These are phyloP conservation scores for Catharus bicknelli DNA, from an alignment of 2,113 vertebrate genomes.

Conservation along the genomic window DNA sequence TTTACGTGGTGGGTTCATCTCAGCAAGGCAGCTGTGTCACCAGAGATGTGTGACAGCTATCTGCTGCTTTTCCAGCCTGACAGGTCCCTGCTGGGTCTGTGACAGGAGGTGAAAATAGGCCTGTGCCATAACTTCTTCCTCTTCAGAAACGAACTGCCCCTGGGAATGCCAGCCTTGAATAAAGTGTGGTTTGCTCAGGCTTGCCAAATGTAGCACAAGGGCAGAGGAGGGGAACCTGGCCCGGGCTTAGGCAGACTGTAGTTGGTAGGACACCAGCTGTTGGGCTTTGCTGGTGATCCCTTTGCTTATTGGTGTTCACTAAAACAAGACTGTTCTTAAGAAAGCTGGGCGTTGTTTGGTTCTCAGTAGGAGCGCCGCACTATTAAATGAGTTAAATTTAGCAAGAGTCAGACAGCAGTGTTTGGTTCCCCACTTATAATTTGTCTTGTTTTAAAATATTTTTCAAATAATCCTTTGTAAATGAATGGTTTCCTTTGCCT, in stretches of 20 bases:
- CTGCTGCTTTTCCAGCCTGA: not conserved
- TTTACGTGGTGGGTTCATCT: not conserved
- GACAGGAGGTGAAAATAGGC: not conserved
- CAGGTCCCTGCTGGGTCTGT: not conserved
- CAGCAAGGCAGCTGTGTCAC: not conserved
- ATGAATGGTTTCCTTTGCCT: not conserved
- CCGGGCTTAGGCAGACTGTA: not conserved
- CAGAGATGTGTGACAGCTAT: not conserved
- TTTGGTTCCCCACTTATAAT: not conserved
- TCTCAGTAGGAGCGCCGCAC: not conserved
- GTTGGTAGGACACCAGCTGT: fast-evolving
- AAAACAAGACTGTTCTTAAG: not conserved
- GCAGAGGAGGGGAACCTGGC: not conserved
- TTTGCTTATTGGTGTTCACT: not conserved
- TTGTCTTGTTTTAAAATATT: not conserved
- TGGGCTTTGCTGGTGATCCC: not conserved
- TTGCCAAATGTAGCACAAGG: not conserved
- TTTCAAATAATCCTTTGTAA: not conserved
- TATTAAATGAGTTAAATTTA: not conserved
- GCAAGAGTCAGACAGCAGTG: not conserved
- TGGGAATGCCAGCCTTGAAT: not conserved
- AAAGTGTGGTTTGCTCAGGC: not conserved
- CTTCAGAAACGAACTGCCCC: not conserved
- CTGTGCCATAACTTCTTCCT: not conserved
- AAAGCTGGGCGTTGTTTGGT: not conserved